These are phyloP conservation scores for Mus caroli DNA, from an alignment of 2,797 vertebrate genomes.

Conservation along the genomic window DNA sequence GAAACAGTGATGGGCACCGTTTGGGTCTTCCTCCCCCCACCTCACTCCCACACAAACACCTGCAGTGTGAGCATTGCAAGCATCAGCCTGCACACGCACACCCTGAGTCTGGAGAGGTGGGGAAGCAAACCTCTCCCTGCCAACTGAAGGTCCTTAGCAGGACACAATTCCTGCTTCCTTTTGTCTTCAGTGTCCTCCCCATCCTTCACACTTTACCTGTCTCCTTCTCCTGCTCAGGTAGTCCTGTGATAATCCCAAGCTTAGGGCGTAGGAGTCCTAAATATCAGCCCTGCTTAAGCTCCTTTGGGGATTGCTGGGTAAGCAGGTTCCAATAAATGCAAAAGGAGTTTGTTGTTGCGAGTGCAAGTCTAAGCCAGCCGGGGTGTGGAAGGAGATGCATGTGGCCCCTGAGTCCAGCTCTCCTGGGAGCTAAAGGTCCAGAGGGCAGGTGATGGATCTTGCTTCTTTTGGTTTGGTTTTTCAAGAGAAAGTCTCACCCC, in stretches of 20 bases:
- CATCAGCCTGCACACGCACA: neutral
- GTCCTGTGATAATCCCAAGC: conserved; percentile 69
- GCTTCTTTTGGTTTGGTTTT: neutral
- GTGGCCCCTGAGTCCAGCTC: accelerated
- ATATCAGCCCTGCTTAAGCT: conserved; percentile 63
- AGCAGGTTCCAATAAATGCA: conserved; percentile 81
- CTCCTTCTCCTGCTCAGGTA: neutral
- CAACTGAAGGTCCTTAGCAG: neutral
- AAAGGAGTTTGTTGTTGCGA: accelerated
- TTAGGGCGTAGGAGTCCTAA: conserved; percentile 55
- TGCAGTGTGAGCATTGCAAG: neutral
- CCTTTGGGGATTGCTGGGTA: conserved; percentile 76
- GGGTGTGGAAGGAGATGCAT: neutral
- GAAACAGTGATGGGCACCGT: conserved; percentile 86
- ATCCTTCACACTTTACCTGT: neutral
- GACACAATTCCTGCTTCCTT: neutral
- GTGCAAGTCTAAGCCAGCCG: neutral
- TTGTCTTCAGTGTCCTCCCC: neutral
- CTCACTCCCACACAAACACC: neutral
- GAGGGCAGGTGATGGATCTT: neutral
- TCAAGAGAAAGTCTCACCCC: neutral
- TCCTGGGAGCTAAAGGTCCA: neutral
- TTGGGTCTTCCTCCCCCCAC: neutral
- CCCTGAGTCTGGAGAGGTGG: neutral
- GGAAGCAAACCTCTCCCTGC: neutral